Percentiles rank a stretch among this genome's conserved stretches.
Conservation (phyloP, 2,113 vertebrate genomes). For the Tiliqua scincoides region DNA sequence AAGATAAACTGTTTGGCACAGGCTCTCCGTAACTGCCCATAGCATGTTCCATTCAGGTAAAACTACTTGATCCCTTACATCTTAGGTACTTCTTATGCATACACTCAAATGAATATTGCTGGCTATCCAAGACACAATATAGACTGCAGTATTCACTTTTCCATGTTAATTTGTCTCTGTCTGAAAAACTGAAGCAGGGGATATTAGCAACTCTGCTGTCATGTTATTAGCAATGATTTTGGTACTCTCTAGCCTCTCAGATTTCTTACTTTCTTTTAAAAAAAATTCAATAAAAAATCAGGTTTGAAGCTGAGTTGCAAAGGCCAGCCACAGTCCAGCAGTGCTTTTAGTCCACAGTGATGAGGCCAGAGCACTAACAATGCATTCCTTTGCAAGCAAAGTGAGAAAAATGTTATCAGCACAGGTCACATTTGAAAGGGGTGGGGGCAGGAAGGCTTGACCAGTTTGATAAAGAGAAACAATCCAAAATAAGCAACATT, state of each 20-base stretch:
- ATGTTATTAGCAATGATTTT: background rate
- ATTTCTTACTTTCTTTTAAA: background rate
- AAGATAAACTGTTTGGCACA: background rate
- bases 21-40: background rate
- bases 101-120: background rate
- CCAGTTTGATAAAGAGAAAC: constrained; percentile 8
- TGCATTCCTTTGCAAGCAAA: background rate
- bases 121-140: background rate
- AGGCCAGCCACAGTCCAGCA: background rate
- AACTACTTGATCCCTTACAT: background rate
- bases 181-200: no score
- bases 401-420: background rate
- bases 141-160: background rate
- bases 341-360: background rate
- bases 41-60: background rate
- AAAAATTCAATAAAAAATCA: background rate
- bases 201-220: background rate
- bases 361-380: background rate
- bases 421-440: background rate
- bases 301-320: background rate
- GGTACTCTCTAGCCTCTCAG: background rate
- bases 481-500: constrained; percentile 29
- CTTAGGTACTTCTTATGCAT: background rate
- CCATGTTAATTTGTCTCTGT: background rate
- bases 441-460: background rate